Evolutionary conservation across 2,888 invertebrate species (phyloP), one percentile per base, ranked within the genome.

Genomic region (Scelioninae gen. 1): DNA sequence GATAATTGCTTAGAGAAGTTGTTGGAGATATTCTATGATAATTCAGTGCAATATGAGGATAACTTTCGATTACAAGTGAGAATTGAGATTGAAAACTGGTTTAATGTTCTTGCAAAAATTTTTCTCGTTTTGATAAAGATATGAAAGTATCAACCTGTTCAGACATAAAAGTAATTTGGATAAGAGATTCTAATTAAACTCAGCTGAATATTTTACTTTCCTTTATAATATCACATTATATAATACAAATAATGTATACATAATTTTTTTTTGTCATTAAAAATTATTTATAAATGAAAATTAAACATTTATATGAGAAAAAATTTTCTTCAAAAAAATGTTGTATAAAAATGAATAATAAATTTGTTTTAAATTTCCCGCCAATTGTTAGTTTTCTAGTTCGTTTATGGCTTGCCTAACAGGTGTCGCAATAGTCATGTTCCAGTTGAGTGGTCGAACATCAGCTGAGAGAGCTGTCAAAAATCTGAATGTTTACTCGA

Each of bases 31-130:
- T 47, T 56, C n/a, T 8, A 23, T 13, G 23, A 63, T 60, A 68
- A 43, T 62, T 53, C 13, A 49, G 65, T 43, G 51, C 53, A 51
- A 29, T 66, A 65, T 72, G 49, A 34, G 45, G 38, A 60, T 72
- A 71, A 76, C 81, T 76, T 76, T 82, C 81, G 66, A 82, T 82
- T 82, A 55, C 32, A 31, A 76, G 23, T 56, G 40, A 65, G 56
- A 68, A 38, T 55, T 55, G 55, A 72, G 68, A 75, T 69, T 13
- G 8, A 0, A 63, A 71, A 81, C 81, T 71, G 58, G 81, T 76
- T 81, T 71, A 13, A 38, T 15, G 7, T 11, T 13, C 10, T 7
- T 8, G 29, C 4, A 78, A 69, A 78, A 78, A 56, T 68, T 13
- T 16, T 45, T 40, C 45, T 63, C 10, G 63, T 58, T 62, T 65